Evolutionary conservation across 2,888 invertebrate genomes (phyloP).

Genomic region (Pinctada fucata): DNA sequence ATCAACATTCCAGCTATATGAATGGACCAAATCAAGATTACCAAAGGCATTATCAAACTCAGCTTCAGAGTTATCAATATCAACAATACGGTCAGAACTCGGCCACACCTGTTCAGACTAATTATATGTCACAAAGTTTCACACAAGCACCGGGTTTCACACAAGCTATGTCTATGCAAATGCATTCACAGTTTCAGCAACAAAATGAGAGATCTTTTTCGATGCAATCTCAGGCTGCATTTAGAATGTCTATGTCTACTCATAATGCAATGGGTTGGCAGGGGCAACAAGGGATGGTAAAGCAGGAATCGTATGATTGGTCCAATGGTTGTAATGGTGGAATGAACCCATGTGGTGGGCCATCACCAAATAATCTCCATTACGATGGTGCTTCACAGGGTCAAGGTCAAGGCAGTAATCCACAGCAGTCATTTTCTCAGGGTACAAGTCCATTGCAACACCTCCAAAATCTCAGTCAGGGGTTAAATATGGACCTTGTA

Average conservation of each 20-base stretch:
- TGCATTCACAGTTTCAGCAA: constrained; percentile 8
- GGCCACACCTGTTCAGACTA: background rate
- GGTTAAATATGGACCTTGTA: background rate
- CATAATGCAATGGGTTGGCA: constrained; percentile 4
- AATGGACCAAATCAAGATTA: background rate
- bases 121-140: constrained; percentile 1
- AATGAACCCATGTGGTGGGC: background rate
- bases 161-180: constrained; percentile 19
- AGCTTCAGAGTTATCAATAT: background rate
- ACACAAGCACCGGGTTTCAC: background rate
- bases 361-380: background rate
- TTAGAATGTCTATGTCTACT: constrained; percentile 19
- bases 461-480: constrained; percentile 23
- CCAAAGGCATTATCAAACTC: constrained; percentile 14
- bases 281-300: constrained; percentile 31
- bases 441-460: constrained; percentile 21
- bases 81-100: background rate
- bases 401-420: constrained; percentile 1
- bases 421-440: background rate
- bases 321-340: background rate
- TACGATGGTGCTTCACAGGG: constrained; percentile 4
- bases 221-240: constrained; percentile 8
- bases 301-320: constrained; percentile 45
- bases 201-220: background rate
- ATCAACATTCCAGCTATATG: constrained; percentile 6